These are phyloP conservation scores for Drosophila picticornis DNA, from an alignment of 2,888 invertebrate genomes.

Conservation along the genomic window DNA sequence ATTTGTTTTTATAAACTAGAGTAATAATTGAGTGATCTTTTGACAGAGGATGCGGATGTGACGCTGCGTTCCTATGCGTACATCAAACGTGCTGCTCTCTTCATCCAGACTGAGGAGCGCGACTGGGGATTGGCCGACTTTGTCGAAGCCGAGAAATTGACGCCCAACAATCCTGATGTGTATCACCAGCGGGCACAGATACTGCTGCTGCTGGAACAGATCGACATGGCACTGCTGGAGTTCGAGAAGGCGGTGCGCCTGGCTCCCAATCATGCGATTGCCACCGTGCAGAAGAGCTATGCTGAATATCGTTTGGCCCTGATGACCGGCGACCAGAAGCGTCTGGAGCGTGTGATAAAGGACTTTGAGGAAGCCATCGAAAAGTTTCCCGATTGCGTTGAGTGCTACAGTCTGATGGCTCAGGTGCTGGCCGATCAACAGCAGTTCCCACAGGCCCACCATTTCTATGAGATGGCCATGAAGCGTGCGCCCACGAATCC, in stretches of 20 bases:
- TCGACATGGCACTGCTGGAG: conserved; percentile 92
- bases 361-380: conserved; percentile 91
- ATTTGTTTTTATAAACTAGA: not conserved
- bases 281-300: conserved; percentile 95
- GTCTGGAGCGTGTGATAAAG: conserved; percentile 88
- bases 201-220: conserved; percentile 91
- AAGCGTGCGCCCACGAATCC: conserved; percentile 94
- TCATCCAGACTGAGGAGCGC: conserved; percentile 91
- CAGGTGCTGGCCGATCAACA: conserved; percentile 95
- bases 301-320: conserved; percentile 92
- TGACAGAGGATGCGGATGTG: conserved; percentile 86
- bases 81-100: conserved; percentile 94
- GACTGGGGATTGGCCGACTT: conserved; percentile 93
- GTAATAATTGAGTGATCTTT: not conserved
- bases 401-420: conserved; percentile 95
- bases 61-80: conserved; percentile 93
- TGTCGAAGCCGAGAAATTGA: conserved; percentile 90
- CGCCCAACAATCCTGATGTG: conserved; percentile 93
- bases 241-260: conserved; percentile 93
- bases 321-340: conserved; percentile 87
- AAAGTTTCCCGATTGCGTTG: conserved; percentile 93
- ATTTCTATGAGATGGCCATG: conserved; percentile 92
- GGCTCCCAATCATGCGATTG: conserved; percentile 93
- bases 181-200: conserved; percentile 97
- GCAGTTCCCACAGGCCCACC: conserved; percentile 93